Percentiles rank a stretch among this genome's conserved stretches.
Evolutionary conservation across 2,797 vertebrate genomes (phyloP).

Genomic region (Melanitta fusca): DNA sequence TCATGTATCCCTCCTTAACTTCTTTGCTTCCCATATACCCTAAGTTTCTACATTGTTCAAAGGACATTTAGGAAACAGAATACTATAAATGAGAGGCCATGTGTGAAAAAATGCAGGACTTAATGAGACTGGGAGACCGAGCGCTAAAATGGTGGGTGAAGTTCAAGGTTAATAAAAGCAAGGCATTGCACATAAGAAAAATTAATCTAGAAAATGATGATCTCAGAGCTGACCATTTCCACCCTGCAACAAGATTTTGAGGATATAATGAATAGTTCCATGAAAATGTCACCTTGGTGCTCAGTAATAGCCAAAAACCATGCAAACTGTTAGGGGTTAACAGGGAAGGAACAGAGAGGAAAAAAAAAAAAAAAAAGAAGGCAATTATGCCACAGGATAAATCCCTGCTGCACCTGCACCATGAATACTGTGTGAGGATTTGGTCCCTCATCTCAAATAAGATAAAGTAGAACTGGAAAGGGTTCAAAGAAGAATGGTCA

Average conservation of each 20-base stretch:
- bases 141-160: neutral
- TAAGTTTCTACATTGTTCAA: neutral
- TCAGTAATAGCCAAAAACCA: neutral
- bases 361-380: neutral
- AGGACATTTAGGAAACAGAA: neutral
- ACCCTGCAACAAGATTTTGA: neutral
- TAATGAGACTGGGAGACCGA: neutral
- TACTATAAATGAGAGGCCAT: neutral
- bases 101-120: neutral
- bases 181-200: slow-evolving; percentile 1
- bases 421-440: neutral
- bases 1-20: neutral
- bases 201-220: neutral
- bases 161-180: neutral
- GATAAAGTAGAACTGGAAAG: neutral
- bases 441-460: neutral
- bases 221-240: neutral
- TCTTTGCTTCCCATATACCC: neutral
- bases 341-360: neutral
- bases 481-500: neutral
- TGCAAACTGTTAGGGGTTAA: neutral
- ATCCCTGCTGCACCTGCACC: neutral
- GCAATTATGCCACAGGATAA: neutral
- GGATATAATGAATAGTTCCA: neutral
- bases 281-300: neutral